Percentiles rank a stretch among this genome's conserved stretches.
Conservation (phyloP, 2,113 vertebrate genomes). For the Hydrochoerus hydrochaeris region DNA sequence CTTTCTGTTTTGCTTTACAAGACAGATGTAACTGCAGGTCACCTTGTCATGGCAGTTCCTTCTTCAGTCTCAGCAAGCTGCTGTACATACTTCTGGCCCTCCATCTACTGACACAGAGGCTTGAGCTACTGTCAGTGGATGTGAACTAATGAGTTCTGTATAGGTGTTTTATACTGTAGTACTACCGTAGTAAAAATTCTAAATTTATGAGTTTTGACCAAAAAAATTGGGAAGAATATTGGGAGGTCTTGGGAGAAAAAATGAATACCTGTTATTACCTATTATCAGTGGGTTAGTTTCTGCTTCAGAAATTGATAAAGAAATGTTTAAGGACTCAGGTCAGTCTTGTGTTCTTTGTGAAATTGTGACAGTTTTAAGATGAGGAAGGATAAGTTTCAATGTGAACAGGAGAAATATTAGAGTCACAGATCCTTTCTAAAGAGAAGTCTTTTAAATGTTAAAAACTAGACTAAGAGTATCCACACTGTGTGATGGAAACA, state of each 20-base stretch:
- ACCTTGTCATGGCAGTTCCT: neutral
- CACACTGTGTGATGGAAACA: neutral
- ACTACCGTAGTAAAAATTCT: neutral
- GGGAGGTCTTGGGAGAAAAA: neutral
- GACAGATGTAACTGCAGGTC: neutral
- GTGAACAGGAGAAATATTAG: constrained; percentile 37
- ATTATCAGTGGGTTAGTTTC: neutral
- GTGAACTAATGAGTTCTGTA: neutral
- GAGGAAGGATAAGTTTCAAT: constrained; percentile 21
- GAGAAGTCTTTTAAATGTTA: constrained; percentile 44
- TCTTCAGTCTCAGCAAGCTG: neutral
- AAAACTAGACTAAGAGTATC: neutral
- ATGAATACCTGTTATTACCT: neutral
- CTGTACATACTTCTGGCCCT: neutral
- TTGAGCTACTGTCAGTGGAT: neutral
- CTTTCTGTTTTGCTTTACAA: neutral
- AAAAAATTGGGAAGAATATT: neutral
- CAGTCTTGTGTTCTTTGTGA: neutral
- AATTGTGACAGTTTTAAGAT: constrained; percentile 15
- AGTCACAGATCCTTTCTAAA: constrained; percentile 1
- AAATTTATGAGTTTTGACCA: neutral
- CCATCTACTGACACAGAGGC: neutral
- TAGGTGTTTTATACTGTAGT: neutral
- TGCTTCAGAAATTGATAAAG: constrained; percentile 28
- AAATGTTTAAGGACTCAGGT: neutral